phyloP scores from a whole-genome alignment of 2,888 invertebrate genomes.

The Campaea margaritaria region DNA sequence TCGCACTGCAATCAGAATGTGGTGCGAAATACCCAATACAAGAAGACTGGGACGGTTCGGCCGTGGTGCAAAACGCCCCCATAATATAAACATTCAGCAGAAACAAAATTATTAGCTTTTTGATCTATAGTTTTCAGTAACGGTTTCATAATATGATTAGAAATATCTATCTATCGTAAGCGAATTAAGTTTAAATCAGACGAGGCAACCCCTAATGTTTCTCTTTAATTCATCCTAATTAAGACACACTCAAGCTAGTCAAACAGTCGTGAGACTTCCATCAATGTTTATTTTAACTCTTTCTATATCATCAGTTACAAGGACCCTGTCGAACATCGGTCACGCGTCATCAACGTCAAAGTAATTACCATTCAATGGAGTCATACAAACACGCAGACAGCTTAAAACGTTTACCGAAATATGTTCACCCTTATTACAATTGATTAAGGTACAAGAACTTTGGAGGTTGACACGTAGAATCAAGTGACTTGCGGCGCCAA shows the following conservation, averaged over 20 bases:
- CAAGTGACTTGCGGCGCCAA: conserved; percentile 21
- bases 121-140: too few species aligned
- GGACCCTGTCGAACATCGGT: conserved; percentile 57
- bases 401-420: conserved; percentile 8
- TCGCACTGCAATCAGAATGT: too few species aligned
- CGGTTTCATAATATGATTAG: too few species aligned
- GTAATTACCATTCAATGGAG: conserved; percentile 67
- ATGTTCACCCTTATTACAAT: conserved; percentile 10
- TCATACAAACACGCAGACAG: conserved; percentile 28
- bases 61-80: too few species aligned
- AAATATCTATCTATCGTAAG: too few species aligned
- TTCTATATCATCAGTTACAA: conserved; percentile 58
- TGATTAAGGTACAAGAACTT: conserved; percentile 15
- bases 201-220: too few species aligned
- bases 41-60: too few species aligned
- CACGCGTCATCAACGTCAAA: conserved; percentile 63
- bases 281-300: conserved; percentile 47
- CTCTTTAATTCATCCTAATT: neutral
- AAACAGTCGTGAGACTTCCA: conserved; percentile 43
- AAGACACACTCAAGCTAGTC: conserved; percentile 2
- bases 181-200: too few species aligned
- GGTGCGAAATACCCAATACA: too few species aligned
- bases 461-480: conserved; percentile 4
- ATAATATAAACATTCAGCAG: too few species aligned
- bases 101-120: too few species aligned